Evolutionary conservation across 2,797 vertebrate species (phyloP).

Genomic region (Lagocephalus sceleratus): DNA sequence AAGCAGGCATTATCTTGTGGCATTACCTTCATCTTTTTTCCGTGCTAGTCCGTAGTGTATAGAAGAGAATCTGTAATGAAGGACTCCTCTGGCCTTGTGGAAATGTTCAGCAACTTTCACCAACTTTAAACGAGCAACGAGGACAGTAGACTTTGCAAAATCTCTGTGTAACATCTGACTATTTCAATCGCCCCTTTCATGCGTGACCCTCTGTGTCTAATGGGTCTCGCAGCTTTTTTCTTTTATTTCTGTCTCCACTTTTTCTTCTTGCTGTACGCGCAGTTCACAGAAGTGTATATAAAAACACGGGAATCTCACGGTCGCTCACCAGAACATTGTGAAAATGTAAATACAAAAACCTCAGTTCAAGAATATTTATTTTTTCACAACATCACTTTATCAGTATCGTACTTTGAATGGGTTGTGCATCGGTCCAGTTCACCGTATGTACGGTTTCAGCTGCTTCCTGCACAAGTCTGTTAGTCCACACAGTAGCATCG

Average conservation of each 20-base stretch:
- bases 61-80: not conserved
- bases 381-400: not conserved
- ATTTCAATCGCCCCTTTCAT: not conserved
- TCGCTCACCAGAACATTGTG: not conserved
- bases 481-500: not conserved
- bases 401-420: not conserved
- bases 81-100: constrained; percentile 1
- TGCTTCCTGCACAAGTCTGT: not conserved
- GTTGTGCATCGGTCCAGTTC: not conserved
- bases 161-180: not conserved
- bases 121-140: not conserved
- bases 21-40: too few relatives aligned
- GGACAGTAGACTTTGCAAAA: not conserved
- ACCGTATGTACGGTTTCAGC: not conserved
- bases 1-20: too few relatives aligned
- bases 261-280: not conserved
- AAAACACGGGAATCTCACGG: not conserved
- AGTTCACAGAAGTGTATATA: constrained; percentile 2
- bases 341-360: constrained; percentile 35
- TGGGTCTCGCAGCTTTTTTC: not conserved
- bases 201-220: not conserved
- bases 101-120: not conserved
- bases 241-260: not conserved
- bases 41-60: too few relatives aligned
- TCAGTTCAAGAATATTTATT: constrained; percentile 27